These are phyloP conservation scores for Drosophila subobscura DNA, from an alignment of 1,140 invertebrate species.

Conservation along the genomic window DNA sequence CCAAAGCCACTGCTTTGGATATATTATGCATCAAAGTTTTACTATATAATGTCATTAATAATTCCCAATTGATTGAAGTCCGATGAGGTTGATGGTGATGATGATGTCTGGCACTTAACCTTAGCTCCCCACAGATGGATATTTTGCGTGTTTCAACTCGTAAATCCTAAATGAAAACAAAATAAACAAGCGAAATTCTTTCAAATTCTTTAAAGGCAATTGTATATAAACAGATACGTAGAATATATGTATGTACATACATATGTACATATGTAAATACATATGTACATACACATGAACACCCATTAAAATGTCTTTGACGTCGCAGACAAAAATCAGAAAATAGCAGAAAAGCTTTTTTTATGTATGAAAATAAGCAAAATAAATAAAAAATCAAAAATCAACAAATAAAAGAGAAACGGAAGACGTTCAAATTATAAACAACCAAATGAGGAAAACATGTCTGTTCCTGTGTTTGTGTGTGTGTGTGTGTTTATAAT, in stretches of 20 bases:
- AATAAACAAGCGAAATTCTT: constrained; percentile 47
- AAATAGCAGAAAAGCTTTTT: constrained; percentile 34
- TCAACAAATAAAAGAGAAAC: constrained; percentile 6
- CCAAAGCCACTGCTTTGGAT: constrained; percentile 1
- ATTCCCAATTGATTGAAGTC: constrained; percentile 34
- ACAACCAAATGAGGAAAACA: constrained; percentile 28
- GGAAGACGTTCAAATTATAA: constrained; percentile 11
- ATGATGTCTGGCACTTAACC: constrained; percentile 43
- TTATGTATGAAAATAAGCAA: constrained; percentile 26
- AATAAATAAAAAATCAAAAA: constrained; percentile 39
- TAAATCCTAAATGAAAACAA: constrained; percentile 34
- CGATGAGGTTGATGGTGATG: too few species aligned
- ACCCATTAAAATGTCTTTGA: constrained; percentile 65
- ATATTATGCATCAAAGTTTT: constrained; percentile 9
- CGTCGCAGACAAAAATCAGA: constrained; percentile 44
- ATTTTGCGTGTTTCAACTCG: constrained; percentile 54
- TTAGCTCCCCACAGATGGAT: constrained; percentile 26
- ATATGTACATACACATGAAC: constrained; percentile 10
- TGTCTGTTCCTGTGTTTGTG: constrained; percentile 2
- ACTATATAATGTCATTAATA: constrained; percentile 10
- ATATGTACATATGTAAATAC: constrained; percentile 5
- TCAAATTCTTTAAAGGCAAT: constrained; percentile 11
- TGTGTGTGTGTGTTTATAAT: neutral
- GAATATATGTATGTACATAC: neutral
- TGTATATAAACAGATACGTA: neutral